These are phyloP conservation scores for Yoshiicerus persimilis DNA, from an alignment of 1,140 invertebrate species.

Conservation along the genomic window DNA sequence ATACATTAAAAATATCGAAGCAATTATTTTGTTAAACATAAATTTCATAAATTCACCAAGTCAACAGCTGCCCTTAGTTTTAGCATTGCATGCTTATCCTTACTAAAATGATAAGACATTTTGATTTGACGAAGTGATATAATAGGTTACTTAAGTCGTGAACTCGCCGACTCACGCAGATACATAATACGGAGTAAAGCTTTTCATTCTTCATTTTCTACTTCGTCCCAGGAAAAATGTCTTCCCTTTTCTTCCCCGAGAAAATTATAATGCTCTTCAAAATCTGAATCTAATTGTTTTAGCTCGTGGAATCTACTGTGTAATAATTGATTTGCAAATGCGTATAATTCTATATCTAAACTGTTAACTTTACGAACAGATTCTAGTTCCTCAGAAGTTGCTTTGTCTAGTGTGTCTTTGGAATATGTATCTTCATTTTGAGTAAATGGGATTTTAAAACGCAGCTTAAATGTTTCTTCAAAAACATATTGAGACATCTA, in stretches of 20 bases:
- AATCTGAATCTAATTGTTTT: constrained; percentile 75
- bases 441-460: constrained; percentile 83
- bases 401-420: constrained; percentile 70
- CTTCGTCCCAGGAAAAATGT: constrained; percentile 51
- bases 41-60: too few species aligned
- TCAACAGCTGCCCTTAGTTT: too few species aligned
- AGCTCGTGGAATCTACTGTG: constrained; percentile 79
- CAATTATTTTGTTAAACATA: too few species aligned
- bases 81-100: too few species aligned
- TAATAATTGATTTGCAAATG: constrained; percentile 87
- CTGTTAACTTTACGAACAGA: constrained; percentile 79
- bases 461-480: constrained; percentile 93
- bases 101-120: too few species aligned
- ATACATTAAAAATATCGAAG: too few species aligned
- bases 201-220: constrained; percentile 48
- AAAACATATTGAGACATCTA: constrained; percentile 93
- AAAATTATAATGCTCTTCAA: constrained; percentile 63
- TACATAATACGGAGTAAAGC: neutral
- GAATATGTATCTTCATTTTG: constrained; percentile 88
- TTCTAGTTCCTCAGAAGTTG: constrained; percentile 70
- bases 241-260: constrained; percentile 49
- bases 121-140: too few species aligned
- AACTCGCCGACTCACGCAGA: too few species aligned
- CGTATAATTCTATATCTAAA: constrained; percentile 90
- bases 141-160: too few species aligned